Base-by-base conservation (phyloP, 1,140 invertebrate species). In the Oppia nitens region DNA sequence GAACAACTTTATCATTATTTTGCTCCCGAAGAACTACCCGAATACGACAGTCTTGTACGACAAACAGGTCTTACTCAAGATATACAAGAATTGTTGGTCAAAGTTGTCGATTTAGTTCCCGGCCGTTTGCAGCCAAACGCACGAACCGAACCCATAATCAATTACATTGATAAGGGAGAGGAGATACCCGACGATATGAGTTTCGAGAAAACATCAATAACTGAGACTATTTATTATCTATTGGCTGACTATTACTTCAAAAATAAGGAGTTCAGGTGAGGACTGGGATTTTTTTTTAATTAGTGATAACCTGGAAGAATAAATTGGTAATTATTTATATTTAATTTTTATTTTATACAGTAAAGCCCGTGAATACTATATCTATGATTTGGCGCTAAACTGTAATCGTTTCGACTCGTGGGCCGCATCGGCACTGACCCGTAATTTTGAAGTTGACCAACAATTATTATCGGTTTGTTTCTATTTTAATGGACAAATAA, bases 221-320 rank as follows among this genome's bases (percentile, higher is more conserved):
- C 28, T 54, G 56, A 58, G 72, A 55, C 84, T 47, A 80, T 92
- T 49, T 95, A 86, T 70, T 95, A 92, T 69, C 73, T 94, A 2
- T 70, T 95, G 29, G 91, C 81, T 4, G 91, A 95, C 74, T 89
- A 85, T 74, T 83, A 93, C 71, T 91, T 94, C 67, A 96, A 95
- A 72, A 83, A 82, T 62, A 86, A 85, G 60, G 81, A 82, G 55
- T 68, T 67, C 77, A 75, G 75, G 75, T 78, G 63, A 73, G 68
- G n/a, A n/a, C n/a, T n/a, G n/a, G n/a, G n/a, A n/a, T 68, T 23
- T 58, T 53, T 47, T 26, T 29, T 26, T 45, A 40, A 40, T 9
- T 17, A 40, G 32, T 40, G 6, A 9, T 40, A 40, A 40, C 17
- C 17, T 17, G 6, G 17, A 40, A 40, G 6, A 40, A n/a, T 29